These are phyloP conservation scores for Diabrotica undecimpunctata DNA, from an alignment of 1,140 invertebrate genomes.

Conservation along the genomic window DNA sequence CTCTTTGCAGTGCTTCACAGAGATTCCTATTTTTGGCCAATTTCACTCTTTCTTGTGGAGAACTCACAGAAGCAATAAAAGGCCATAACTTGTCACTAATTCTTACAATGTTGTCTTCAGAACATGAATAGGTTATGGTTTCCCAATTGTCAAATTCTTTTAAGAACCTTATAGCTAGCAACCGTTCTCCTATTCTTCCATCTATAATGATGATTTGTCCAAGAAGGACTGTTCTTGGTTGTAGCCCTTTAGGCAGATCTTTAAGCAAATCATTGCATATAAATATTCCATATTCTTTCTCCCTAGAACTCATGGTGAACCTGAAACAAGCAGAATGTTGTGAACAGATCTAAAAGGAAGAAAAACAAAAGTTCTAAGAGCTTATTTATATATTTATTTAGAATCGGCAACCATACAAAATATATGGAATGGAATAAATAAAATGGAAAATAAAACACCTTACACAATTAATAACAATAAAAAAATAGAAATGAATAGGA, in stretches of 20 bases:
- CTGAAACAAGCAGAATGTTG: background rate
- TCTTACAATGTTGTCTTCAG: slow-evolving; percentile 25
- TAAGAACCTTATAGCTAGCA: slow-evolving; percentile 35
- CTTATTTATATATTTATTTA: no score
- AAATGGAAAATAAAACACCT: no score
- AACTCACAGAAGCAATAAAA: slow-evolving; percentile 50
- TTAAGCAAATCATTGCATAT: slow-evolving; percentile 35
- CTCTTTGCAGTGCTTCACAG: slow-evolving; percentile 47
- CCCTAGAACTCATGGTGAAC: slow-evolving; percentile 32
- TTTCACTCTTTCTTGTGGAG: slow-evolving; percentile 50
- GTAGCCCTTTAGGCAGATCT: slow-evolving; percentile 24
- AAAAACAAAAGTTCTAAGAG: no score
- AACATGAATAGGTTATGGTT: slow-evolving; percentile 31
- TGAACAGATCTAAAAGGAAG: no score
- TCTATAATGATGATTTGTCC: slow-evolving; percentile 43
- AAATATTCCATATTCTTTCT: slow-evolving; percentile 38
- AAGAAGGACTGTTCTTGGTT: slow-evolving; percentile 34
- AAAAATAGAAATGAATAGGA: no score
- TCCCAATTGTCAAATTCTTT: slow-evolving; percentile 41
- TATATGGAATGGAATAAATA: no score
- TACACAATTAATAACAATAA: no score
- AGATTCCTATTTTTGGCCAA: slow-evolving; percentile 49
- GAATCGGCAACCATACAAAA: no score
- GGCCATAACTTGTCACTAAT: slow-evolving; percentile 47
- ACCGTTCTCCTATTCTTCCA: slow-evolving; percentile 24